Evolutionary conservation across 2,113 vertebrate species (phyloP), one percentile per base, ranked within the genome.

Genomic region (Hassar affinis): DNA sequence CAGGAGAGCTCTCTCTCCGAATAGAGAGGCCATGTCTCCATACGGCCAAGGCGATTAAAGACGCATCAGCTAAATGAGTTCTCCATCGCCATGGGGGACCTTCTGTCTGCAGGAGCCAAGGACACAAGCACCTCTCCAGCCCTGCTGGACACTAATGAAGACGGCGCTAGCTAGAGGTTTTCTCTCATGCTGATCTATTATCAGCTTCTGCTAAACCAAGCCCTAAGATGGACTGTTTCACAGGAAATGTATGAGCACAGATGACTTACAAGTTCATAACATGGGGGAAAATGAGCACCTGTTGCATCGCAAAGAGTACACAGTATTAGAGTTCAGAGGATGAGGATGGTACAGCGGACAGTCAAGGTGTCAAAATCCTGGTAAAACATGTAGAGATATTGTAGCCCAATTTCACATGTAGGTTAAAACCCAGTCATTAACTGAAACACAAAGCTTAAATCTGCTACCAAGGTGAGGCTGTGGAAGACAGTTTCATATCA

Each of bases 21-120:
- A 78, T 18, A 78, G 83, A 59, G 49, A 79, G 66, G 68, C 77
- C 57, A 30, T 6, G 76, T 80, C 66, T 84, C 83, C 85, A 84
- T 86, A 84, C 77, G 71, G 78, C 74, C 56, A 75, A 84, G 79
- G 86, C 83, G 82, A 88, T 88, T 88, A 88, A 85, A 84, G 84
- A 75, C 82, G 47, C 79, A 88, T 86, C 78, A 83, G 71, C 85
- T 79, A 84, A 88, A 86, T 79, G 84, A 86, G 33, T 84, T 84
- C 79, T 64, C 69, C 27, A 57, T 75, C 84, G 47, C 84, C 69
- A 61, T 54, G 69, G 84, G 87, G 82, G 82, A 52, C 82, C 81
- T 79, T 80, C 78, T 72, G 71, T 74, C 84, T 52, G 71, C 84
- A 86, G 87, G 75, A 84, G 76, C 51, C 84, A 88, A 86, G 87